Evolutionary conservation across 2,888 invertebrate genomes (phyloP).

Genomic region (Lottia gigantea): DNA sequence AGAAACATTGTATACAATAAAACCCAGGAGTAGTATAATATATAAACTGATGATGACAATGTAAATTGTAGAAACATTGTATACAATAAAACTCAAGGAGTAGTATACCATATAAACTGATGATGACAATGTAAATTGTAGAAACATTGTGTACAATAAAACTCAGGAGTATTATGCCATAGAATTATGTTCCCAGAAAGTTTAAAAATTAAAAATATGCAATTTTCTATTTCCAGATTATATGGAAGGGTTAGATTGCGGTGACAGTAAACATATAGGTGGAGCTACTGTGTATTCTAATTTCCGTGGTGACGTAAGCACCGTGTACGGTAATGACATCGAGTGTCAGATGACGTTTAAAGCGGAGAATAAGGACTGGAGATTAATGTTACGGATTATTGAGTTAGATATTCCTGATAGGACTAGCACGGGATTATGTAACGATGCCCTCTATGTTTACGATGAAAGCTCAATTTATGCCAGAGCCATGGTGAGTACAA

Average conservation of each 20-base stretch:
- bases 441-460: conserved; percentile 65
- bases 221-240: conserved; percentile 53
- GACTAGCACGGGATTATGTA: conserved; percentile 52
- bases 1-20: too few species aligned
- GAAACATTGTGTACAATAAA: too few species aligned
- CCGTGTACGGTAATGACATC: conserved; percentile 47
- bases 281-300: conserved; percentile 64
- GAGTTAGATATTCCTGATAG: conserved; percentile 63
- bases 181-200: too few species aligned
- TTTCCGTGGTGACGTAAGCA: conserved; percentile 33
- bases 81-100: too few species aligned
- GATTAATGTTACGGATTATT: conserved; percentile 57
- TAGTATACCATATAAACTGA: too few species aligned
- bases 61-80: too few species aligned
- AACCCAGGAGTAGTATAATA: too few species aligned
- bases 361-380: conserved; percentile 56
- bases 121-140: too few species aligned
- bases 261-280: conserved; percentile 49
- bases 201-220: background rate
- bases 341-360: conserved; percentile 61
- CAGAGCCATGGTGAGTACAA: conserved; percentile 59
- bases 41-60: too few species aligned
- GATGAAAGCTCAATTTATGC: conserved; percentile 53
- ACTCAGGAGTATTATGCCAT: too few species aligned
- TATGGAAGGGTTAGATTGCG: conserved; percentile 59